Conservation (phyloP, 1,140 invertebrate genomes). For the Achroia grisella region DNA sequence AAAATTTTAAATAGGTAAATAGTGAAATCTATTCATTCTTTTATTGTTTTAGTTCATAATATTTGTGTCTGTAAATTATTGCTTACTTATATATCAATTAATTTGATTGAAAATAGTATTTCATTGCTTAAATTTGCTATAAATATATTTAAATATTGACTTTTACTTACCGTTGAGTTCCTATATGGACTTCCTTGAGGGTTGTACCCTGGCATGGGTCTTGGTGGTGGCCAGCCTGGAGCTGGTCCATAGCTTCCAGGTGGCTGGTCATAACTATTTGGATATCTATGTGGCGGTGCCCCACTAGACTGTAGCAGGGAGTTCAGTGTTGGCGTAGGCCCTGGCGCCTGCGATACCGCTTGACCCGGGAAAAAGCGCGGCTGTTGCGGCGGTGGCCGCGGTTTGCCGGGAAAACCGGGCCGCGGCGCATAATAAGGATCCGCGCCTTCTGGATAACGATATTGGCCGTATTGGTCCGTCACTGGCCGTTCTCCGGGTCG, state of each 20-base stretch:
- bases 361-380: conserved; percentile 79
- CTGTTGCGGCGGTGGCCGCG: conserved; percentile 57
- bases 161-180: conserved; percentile 70
- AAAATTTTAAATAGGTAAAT: no score
- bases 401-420: conserved; percentile 65
- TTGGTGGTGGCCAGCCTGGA: conserved; percentile 59
- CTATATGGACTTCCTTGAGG: conserved; percentile 69
- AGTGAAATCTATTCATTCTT: no score
- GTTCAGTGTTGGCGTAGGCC: conserved; percentile 93
- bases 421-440: conserved; percentile 59
- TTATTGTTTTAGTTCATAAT: no score
- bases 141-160: conserved; percentile 1
- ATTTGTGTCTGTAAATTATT: no score
- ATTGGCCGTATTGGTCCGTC: conserved; percentile 59
- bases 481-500: conserved; percentile 50
- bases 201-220: conserved; percentile 69
- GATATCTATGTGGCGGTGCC: conserved; percentile 75
- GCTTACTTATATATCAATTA: no score
- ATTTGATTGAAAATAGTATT: no score
- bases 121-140: no score
- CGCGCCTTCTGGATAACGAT: conserved; percentile 57
- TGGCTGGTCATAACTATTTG: conserved; percentile 65
- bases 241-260: conserved; percentile 55
- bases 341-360: conserved; percentile 82
- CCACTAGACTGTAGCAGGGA: conserved; percentile 90